These are phyloP conservation scores for Deroplatys truncata DNA, from an alignment of 2,888 invertebrate species.

Conservation along the genomic window DNA sequence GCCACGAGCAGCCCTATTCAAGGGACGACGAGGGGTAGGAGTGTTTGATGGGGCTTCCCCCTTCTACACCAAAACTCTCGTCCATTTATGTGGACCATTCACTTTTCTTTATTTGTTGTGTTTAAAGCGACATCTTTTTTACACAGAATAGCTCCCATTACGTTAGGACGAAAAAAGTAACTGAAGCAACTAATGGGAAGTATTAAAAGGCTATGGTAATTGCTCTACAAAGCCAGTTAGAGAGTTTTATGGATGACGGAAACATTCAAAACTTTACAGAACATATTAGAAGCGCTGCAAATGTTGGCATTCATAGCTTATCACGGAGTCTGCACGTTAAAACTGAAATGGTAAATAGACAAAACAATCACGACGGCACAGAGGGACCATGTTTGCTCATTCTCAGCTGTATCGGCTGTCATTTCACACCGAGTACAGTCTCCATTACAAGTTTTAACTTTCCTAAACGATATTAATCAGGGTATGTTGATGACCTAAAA, in stretches of 20 bases:
- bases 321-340: not conserved
- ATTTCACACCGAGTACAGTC: not conserved
- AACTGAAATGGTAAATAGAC: not conserved
- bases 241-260: not conserved
- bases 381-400: not conserved
- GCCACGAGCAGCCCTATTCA: not conserved
- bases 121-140: not conserved
- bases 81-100: not conserved
- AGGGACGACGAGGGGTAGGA: not conserved
- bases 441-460: not conserved
- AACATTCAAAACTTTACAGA: not conserved
- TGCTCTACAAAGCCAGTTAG: not conserved
- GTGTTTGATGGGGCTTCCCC: not conserved
- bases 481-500: no score
- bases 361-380: not conserved
- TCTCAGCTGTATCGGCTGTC: not conserved
- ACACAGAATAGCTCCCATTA: not conserved
- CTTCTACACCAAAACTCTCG: not conserved
- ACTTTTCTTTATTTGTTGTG: not conserved
- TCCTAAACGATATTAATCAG: no score
- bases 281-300: not conserved
- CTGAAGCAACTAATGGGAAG: not conserved
- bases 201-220: not conserved
- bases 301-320: not conserved
- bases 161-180: not conserved